Evolutionary conservation across 2,797 vertebrate species (phyloP), one percentile per base, ranked within the genome.

Genomic region (Eleutherodactylus coqui): DNA sequence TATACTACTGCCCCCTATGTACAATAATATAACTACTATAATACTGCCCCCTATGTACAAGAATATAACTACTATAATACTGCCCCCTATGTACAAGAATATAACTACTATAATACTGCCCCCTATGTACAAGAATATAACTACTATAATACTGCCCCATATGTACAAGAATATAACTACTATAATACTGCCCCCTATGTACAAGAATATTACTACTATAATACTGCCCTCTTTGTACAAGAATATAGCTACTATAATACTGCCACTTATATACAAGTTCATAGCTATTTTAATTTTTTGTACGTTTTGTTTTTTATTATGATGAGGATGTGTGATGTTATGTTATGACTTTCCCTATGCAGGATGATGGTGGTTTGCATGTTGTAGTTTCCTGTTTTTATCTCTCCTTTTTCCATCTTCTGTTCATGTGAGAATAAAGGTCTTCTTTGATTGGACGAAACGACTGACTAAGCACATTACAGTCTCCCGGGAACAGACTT

Each of bases 401-500:
- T 3, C 29, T 76, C n/a, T 32, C 3, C 32, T 47, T 64, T 34
- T 45, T 64, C 32, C 32, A 32, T 29, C 58, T 24, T 80, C 45
- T 51, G 41, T 49, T 16, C 47, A 55, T 41, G 32, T 70, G 64
- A 82, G 34, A 36, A 82, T 27, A 72, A 34, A 27, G 2, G 79
- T 34, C 29, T 38, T 1, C 17, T 10, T 45, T 70, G 79, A 82
- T n/a, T 38, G 32, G 29, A 70, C 3, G 45, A 24, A 72, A 45
- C 27, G 16, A 72, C 62, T 82, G 64, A 69, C 79, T 72, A 51
- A 72, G 53, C 70, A 29, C 24, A 83, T 83, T 53, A 73, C 70
- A 69, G 14, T 47, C 36, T 58, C n/a, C 51, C 1, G 19, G 27
- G 51, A 72, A 41, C 41, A 58, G 38, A 14, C 51, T 27, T 24